Conservation (phyloP, 2,113 vertebrate genomes). For the Channa maculata region DNA sequence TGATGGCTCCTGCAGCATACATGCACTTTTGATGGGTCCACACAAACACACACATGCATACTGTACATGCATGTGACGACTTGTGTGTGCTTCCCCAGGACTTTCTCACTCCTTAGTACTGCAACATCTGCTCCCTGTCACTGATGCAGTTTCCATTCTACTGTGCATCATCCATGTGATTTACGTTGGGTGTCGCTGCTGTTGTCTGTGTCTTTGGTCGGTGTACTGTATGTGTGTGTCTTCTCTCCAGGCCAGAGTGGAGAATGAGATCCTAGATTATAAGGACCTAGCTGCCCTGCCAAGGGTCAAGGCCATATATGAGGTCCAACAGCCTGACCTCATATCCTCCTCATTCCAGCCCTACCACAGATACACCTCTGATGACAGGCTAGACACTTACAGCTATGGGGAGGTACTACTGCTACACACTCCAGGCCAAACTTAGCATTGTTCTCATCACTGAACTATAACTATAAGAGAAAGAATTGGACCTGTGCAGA, state of each 20-base stretch:
- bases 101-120: background rate
- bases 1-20: slow-evolving; percentile 35
- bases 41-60: background rate
- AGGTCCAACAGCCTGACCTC: slow-evolving; percentile 97
- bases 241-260: slow-evolving; percentile 96
- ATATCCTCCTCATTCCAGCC: slow-evolving; percentile 92
- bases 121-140: slow-evolving; percentile 38
- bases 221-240: slow-evolving; percentile 80
- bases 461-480: background rate
- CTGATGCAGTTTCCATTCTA: slow-evolving; percentile 36
- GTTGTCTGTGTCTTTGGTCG: slow-evolving; percentile 73
- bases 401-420: slow-evolving; percentile 96
- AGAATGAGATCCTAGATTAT: slow-evolving; percentile 99
- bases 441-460: slow-evolving; percentile 3
- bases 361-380: slow-evolving; percentile 95
- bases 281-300: slow-evolving; percentile 99
- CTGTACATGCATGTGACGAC: background rate
- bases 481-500: background rate
- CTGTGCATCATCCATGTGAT: slow-evolving; percentile 57
- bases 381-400: slow-evolving; percentile 96
- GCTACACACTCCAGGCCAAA: slow-evolving; percentile 64
- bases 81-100: slow-evolving; percentile 32
- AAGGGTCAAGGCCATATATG: slow-evolving; percentile 99
- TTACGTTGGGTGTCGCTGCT: slow-evolving; percentile 66
- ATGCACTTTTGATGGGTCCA: slow-evolving; percentile 30